Conservation (phyloP, 2,797 vertebrate species). For the Sandelia bainsii region DNA sequence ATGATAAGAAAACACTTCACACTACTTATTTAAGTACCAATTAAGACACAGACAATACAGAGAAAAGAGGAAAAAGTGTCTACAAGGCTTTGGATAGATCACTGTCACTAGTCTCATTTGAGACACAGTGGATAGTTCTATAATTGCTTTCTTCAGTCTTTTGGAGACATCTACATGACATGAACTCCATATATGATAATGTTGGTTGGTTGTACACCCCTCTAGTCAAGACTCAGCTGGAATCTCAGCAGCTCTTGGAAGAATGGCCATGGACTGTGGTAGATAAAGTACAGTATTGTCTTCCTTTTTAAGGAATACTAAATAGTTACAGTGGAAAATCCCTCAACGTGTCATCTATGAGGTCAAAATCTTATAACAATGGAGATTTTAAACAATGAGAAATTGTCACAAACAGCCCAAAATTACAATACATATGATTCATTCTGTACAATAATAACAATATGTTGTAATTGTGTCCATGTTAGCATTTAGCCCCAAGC, state of each 20-base stretch:
- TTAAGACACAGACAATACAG: conserved; percentile 29
- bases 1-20: conserved; percentile 32
- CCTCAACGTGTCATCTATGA: background rate
- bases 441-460: too few relatives aligned
- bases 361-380: too few relatives aligned
- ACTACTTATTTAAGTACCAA: conserved; percentile 40
- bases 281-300: too few relatives aligned
- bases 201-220: background rate
- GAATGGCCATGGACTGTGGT: too few relatives aligned
- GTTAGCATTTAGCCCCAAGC: conserved; percentile 7
- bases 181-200: background rate
- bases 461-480: background rate
- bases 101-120: conserved; percentile 11
- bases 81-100: conserved; percentile 18
- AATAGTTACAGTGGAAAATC: background rate
- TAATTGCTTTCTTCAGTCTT: conserved; percentile 22
- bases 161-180: conserved; percentile 10
- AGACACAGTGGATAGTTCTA: conserved; percentile 12
- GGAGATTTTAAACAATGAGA: too few relatives aligned
- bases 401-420: too few relatives aligned
- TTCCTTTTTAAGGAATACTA: background rate
- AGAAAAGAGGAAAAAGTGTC: background rate
- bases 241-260: background rate
- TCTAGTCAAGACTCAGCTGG: background rate
- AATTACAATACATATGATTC: too few relatives aligned